Percentiles rank a stretch among this genome's conserved stretches.
phyloP scores from a whole-genome alignment of 1,140 invertebrate genomes.

The Papilio dardanus region DNA sequence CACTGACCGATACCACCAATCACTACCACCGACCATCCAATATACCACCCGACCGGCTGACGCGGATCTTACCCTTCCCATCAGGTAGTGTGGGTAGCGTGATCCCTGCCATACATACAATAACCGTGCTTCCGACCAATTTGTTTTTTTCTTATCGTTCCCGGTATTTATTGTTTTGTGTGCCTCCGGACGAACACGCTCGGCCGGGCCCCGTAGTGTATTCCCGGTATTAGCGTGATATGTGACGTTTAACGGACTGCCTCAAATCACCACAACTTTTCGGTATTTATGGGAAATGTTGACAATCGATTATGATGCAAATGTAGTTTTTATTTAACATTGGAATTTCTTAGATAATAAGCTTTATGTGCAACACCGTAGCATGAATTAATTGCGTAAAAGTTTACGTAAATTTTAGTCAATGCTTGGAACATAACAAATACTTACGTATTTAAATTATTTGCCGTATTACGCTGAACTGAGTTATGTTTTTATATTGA shows the following conservation, averaged over 20 bases:
- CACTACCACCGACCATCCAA: constrained; percentile 53
- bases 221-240: constrained; percentile 4
- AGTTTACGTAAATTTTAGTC: constrained; percentile 36
- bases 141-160: constrained; percentile 73
- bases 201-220: constrained; percentile 16
- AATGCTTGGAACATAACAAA: neutral
- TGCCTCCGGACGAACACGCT: constrained; percentile 59
- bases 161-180: constrained; percentile 77
- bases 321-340: neutral
- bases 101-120: constrained; percentile 62
- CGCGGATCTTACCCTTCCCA: constrained; percentile 28
- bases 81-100: constrained; percentile 70
- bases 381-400: constrained; percentile 42
- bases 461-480: neutral
- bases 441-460: neutral
- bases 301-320: neutral
- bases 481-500: neutral
- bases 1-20: constrained; percentile 68
- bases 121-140: constrained; percentile 69
- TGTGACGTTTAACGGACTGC: constrained; percentile 27
- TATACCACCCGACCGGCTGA: constrained; percentile 44
- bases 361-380: neutral
- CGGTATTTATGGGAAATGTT: constrained; percentile 1
- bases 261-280: neutral
- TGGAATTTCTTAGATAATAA: neutral